Base-by-base conservation (phyloP, 1,140 invertebrate genomes). In the Drosophila malerkotliana region DNA sequence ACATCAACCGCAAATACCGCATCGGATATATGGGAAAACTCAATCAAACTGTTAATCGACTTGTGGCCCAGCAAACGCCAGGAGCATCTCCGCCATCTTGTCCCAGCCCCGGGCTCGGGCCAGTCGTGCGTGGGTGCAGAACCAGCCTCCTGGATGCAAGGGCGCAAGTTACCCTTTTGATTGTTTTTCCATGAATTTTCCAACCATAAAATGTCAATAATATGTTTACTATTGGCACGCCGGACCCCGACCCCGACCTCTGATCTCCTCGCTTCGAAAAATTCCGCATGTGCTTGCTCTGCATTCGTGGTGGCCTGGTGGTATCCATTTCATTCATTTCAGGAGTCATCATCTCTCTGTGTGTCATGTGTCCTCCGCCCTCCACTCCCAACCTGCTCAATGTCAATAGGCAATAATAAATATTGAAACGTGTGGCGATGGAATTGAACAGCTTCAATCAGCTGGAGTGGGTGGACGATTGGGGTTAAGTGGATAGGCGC, bases 1-100 rank as follows among this genome's bases (percentile, higher is more conserved):
- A 79, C 69, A 83, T 61, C 79, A 64, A 79, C 73, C 79, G 79
- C 79, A 82, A 83, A 84, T 79, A 76, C 80, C 79, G 66, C 76
- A 84, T 60, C 52, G 21, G 61, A 59, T 72, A 75, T 79, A 39
- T 79, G 55, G 76, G 61, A 83, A 78, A 83, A 83, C 80, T 83
- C 79, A 83, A 83, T 83, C 79, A 84, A 83, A 83, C 76, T 76
- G 80, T 84, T 83, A 83, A 83, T 83, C 79, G 79, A 83, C 79
- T 84, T 79, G 75, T 56, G 69, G 28, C 55, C 53, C 49, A 12
- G 15, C 51, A 37, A 44, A 44, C 34, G 34, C 21, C 64, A 66
- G 60, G 28, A 45, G 21, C 24, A 49, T n/a, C 7, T 49, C 18
- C 28, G 7, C 28, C 15, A 15, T 34, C 58, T 24, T 9, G 1